Base-by-base conservation (phyloP, 2,113 vertebrate genomes). In the Lophius piscatorius region DNA sequence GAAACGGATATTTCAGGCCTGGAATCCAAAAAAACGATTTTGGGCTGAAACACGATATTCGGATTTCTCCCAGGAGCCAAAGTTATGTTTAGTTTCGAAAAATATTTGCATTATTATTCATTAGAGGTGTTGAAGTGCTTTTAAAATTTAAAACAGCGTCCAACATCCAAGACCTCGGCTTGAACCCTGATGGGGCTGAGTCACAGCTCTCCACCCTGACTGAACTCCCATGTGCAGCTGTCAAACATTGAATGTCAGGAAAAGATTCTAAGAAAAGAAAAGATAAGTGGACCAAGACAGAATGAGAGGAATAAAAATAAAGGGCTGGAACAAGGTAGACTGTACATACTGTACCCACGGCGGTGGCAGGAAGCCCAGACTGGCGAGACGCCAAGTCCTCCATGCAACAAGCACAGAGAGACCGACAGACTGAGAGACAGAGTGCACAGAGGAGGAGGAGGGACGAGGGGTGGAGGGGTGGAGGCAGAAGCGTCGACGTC, bases 341-440 rank as follows among this genome's bases (percentile, higher is more conserved):
- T 98, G 96, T 98, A 98, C 95, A 94, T 97, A 98, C 96, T 98
- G 96, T 98, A 98, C 96, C 94, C 92, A 90, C 89, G 88, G 87
- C 61, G 62, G 90, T 95, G 96, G 95, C 94, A 73, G 63, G 18
- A 61, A 10, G 95, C 94, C 92, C 94, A 93, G 93, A 74, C 65
- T 91, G 95, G 94, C 88, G 0, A 9, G 0, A 51, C 2, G 94
- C 95, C 96, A 96, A 78, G 59, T 20, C 84, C 83, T 91, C 91
- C 88, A 95, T 92, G 92, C 38, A 78, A 11, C 64, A 33, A 18
- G 38, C 23, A 34, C 18, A 13, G 45, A 28, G 20, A 51, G 56
- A 45, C 17, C 63, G 34, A 34, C 26, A n/a, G 22, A 44, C 3
- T 62, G 57, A 69, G 31, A 34, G 58, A 45, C 18, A 46, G 50